Evolutionary conservation across 23 tunicate species (phyloP).

Genomic region (Botrylloides violaceus): DNA sequence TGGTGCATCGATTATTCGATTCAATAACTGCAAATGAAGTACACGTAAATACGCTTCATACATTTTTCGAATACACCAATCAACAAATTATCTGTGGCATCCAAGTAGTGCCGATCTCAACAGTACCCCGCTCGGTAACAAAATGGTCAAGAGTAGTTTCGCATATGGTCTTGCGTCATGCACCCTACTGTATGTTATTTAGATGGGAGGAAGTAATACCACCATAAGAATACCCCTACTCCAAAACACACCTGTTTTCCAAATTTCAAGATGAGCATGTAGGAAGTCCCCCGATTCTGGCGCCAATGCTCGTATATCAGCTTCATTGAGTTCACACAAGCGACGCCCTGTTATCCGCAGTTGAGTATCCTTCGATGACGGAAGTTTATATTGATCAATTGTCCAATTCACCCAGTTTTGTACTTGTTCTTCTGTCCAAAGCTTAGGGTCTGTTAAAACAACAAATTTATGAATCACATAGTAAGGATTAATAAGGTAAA

Average conservation of each 20-base stretch:
- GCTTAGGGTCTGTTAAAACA: constrained; percentile 46
- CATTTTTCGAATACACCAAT: too few relatives aligned
- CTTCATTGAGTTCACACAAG: constrained; percentile 53
- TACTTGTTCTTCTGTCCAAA: constrained; percentile 61
- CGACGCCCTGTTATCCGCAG: constrained; percentile 44
- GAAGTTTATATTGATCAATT: constrained; percentile 48
- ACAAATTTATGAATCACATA: not conserved
- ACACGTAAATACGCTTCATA: too few relatives aligned
- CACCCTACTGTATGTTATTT: too few relatives aligned
- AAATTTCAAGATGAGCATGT: constrained; percentile 75
- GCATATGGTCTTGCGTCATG: too few relatives aligned
- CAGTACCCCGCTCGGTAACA: too few relatives aligned
- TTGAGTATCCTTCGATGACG: constrained; percentile 30
- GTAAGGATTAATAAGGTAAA: not conserved
- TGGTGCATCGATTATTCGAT: too few relatives aligned
- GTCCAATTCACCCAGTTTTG: constrained; percentile 92
- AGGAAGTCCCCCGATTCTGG: constrained; percentile 82
- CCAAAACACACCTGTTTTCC: constrained; percentile 57
- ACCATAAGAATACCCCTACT: not conserved
- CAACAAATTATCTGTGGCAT: too few relatives aligned
- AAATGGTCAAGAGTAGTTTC: too few relatives aligned
- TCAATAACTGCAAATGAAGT: too few relatives aligned
- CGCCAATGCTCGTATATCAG: constrained; percentile 59
- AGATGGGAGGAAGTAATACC: too few relatives aligned
- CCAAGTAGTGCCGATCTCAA: too few relatives aligned